Conservation (phyloP, 2,888 invertebrate genomes). For the Brassicogethes aeneus region DNA sequence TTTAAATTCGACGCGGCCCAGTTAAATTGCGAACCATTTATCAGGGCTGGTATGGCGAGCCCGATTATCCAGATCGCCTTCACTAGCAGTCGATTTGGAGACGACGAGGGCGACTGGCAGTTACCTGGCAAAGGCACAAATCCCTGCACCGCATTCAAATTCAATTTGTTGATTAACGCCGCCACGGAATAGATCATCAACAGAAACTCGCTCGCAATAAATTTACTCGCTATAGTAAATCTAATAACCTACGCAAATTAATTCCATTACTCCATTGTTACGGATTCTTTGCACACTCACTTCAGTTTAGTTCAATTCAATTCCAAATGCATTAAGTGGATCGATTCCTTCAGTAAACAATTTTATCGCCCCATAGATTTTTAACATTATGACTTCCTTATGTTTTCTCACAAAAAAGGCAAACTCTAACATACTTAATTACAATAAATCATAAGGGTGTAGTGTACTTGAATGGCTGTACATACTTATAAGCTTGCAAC, state of each 20-base stretch:
- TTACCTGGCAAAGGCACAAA: conserved; percentile 26
- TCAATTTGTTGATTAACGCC: conserved; percentile 31
- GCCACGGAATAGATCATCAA: conserved; percentile 30
- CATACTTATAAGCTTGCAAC: background rate
- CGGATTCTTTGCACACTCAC: conserved; percentile 15
- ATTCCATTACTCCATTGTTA: conserved; percentile 28
- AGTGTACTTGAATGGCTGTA: background rate
- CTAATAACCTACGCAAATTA: conserved; percentile 30
- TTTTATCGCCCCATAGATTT: too few species aligned
- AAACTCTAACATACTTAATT: background rate
- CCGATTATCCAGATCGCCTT: conserved; percentile 12
- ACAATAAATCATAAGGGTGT: background rate
- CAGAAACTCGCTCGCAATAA: conserved; percentile 19
- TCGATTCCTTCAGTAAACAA: too few species aligned
- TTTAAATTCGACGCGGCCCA: conserved; percentile 17
- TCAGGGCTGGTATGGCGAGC: conserved; percentile 7
- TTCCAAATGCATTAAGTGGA: too few species aligned
- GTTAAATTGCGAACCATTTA: conserved; percentile 18
- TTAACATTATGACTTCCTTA: too few species aligned
- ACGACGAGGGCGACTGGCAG: conserved; percentile 14
- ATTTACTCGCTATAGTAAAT: conserved; percentile 17
- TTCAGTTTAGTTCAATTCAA: too few species aligned
- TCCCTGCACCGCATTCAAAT: conserved; percentile 24
- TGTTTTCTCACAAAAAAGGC: too few species aligned
- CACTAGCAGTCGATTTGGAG: conserved; percentile 15